Conservation (phyloP, 2,888 invertebrate genomes). For the Nomada ferruginata region DNA sequence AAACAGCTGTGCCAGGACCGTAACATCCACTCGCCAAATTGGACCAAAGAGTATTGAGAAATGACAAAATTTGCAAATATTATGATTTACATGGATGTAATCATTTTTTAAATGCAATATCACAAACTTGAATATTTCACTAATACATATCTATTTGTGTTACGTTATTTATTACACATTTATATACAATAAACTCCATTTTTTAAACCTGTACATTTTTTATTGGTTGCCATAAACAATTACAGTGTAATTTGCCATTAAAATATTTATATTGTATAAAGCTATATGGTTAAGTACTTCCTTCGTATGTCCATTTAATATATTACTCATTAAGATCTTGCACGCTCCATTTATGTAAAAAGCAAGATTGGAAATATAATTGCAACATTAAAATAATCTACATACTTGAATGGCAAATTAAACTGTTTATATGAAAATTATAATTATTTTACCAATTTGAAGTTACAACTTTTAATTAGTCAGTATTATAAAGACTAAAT, state of each 20-base stretch:
- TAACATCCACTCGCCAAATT: slow-evolving; percentile 47
- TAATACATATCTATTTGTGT: background rate
- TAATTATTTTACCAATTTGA: background rate
- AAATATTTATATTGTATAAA: background rate
- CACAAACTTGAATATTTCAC: background rate
- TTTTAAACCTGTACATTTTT: background rate
- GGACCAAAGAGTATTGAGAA: background rate
- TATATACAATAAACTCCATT: background rate
- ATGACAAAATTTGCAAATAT: slow-evolving; percentile 4
- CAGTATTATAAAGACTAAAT: background rate
- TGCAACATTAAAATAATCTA: background rate
- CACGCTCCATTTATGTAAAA: background rate
- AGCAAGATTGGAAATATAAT: background rate
- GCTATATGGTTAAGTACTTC: background rate
- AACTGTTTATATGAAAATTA: background rate
- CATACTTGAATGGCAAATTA: background rate
- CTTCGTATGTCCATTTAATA: background rate
- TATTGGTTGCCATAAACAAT: background rate
- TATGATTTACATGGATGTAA: background rate
- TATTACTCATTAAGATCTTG: background rate
- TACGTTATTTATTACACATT: background rate
- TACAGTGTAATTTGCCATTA: background rate
- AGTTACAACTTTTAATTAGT: background rate
- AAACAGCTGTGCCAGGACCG: slow-evolving; percentile 83
- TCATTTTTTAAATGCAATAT: background rate